phyloP scores from a whole-genome alignment of 2,797 vertebrate species.

The Falco naumanni region DNA sequence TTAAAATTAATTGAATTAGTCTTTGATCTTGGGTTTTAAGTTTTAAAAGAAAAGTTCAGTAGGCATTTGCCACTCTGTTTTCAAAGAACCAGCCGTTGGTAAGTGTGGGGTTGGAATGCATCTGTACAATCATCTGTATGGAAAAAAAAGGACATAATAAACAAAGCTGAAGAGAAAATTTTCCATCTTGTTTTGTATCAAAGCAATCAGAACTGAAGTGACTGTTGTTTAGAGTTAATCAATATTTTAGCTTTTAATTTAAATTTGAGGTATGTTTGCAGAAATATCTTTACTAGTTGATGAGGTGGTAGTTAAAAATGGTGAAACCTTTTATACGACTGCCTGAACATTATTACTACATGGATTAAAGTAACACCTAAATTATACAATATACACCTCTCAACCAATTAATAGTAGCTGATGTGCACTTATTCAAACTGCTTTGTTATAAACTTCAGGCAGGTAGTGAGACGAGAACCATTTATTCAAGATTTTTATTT shows the following conservation, averaged over 20 bases:
- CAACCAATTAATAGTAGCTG: not conserved
- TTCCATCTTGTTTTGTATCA: not conserved
- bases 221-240: not conserved
- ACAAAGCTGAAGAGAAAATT: not conserved
- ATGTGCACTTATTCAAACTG: not conserved
- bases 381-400: not conserved
- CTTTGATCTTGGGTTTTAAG: constrained; percentile 68
- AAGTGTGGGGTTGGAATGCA: not conserved
- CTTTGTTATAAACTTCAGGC: not conserved
- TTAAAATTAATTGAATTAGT: constrained; percentile 76
- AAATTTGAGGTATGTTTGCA: not conserved
- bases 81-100: not conserved
- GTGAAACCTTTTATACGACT: not conserved
- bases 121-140: not conserved
- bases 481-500: not conserved
- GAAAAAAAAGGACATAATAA: not conserved
- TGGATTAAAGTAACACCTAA: not conserved
- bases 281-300: not conserved
- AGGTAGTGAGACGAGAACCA: not conserved
- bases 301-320: not conserved
- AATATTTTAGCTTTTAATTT: not conserved
- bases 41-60: constrained; percentile 54
- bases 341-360: not conserved
- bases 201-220: not conserved
- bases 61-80: constrained; percentile 7